Evolutionary conservation across 2,113 vertebrate genomes (phyloP).

Genomic region (Apaloderma vittatum): DNA sequence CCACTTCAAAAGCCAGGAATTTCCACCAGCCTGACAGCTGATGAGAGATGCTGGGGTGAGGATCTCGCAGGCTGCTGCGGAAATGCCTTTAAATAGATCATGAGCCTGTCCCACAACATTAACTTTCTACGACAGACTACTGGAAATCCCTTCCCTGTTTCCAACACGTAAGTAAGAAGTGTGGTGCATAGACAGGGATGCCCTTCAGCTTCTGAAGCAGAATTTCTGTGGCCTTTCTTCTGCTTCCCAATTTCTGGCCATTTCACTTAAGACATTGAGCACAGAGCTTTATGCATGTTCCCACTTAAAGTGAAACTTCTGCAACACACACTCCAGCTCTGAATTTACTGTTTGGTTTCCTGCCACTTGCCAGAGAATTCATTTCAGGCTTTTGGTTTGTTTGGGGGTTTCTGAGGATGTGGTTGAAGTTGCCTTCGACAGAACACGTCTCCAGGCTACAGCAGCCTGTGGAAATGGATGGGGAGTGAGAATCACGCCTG

Average conservation of each 20-base stretch:
- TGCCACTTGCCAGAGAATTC: background rate
- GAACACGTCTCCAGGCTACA: background rate
- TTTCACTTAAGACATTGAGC: background rate
- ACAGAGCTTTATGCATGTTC: background rate
- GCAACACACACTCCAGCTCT: background rate
- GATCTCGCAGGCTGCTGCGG: background rate
- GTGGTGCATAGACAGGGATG: background rate
- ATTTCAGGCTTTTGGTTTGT: background rate
- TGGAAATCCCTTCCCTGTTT: background rate
- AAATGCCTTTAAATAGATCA: constrained; percentile 48
- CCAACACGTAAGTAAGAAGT: background rate
- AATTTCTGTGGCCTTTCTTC: background rate
- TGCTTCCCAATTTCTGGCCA: background rate
- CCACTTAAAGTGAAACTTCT: background rate
- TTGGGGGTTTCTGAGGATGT: background rate
- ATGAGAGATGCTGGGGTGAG: constrained; percentile 10
- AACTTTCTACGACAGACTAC: constrained; percentile 18
- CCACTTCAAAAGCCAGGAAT: constrained; percentile 42
- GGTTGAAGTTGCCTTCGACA: background rate
- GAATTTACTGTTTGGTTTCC: background rate
- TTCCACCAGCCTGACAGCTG: constrained; percentile 50
- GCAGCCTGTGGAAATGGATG: background rate
- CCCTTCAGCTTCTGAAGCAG: background rate
- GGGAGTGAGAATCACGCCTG: background rate
- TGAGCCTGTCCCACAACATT: constrained; percentile 4